Percentiles rank a stretch among this genome's conserved stretches.
phyloP scores from a whole-genome alignment of 2,797 vertebrate genomes.

The Anguilla anguilla region DNA sequence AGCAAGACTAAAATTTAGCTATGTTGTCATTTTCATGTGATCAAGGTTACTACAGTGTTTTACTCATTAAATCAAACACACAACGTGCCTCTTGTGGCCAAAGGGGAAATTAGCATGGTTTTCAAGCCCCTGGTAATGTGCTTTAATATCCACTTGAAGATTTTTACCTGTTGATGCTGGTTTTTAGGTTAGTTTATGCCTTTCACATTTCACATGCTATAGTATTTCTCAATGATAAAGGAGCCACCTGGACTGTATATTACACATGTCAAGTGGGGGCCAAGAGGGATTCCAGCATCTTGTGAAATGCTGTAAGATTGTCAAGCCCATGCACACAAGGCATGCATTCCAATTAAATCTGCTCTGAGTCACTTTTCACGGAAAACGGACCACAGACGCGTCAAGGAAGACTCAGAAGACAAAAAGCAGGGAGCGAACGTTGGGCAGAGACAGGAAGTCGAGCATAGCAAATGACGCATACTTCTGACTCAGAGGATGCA shows the following conservation, averaged over 20 bases:
- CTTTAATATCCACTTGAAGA: background rate
- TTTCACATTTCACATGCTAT: background rate
- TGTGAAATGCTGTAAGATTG: background rate
- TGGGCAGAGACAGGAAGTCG: background rate
- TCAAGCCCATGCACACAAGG: constrained; percentile 2
- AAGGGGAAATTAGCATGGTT: background rate
- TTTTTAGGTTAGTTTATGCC: background rate
- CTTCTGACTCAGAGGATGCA: background rate
- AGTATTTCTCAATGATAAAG: background rate
- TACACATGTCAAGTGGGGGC: background rate
- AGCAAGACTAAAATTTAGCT: background rate
- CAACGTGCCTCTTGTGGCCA: constrained; percentile 13
- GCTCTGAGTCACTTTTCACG: background rate
- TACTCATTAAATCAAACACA: background rate
- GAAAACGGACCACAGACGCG: background rate
- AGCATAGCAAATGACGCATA: background rate
- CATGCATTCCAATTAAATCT: constrained; percentile 16
- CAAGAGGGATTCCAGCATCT: background rate
- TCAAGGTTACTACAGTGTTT: constrained; percentile 11
- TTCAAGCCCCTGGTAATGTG: background rate
- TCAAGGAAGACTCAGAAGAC: constrained; percentile 9
- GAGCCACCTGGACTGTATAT: constrained; percentile 16
- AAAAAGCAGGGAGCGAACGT: background rate
- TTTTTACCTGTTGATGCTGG: background rate
- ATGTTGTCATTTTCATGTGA: constrained; percentile 10